Conservation (phyloP, 1,140 invertebrate species). For the Brachystomella parvula region DNA sequence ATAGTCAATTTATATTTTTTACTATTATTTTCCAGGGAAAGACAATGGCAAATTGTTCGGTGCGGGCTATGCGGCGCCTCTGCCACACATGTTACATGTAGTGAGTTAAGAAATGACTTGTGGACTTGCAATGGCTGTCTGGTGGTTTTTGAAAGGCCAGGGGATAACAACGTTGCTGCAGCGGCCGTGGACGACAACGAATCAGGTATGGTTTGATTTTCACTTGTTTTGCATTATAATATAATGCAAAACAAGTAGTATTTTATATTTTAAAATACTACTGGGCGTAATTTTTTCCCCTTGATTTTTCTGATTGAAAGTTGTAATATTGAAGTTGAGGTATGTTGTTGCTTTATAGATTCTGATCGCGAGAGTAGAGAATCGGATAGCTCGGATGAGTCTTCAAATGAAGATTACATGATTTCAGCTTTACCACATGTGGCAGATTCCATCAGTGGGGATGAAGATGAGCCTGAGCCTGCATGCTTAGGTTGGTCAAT, state of each 20-base stretch:
- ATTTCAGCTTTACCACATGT: neutral
- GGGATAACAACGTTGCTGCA: no score
- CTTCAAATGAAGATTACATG: neutral
- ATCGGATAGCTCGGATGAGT: neutral
- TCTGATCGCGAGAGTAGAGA: neutral
- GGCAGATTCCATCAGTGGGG: neutral
- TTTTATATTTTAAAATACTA: neutral
- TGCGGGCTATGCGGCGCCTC: conserved; percentile 52
- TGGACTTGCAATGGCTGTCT: conserved; percentile 21
- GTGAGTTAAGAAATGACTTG: conserved; percentile 27
- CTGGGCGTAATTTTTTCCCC: neutral
- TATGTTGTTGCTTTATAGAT: neutral
- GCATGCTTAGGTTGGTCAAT: no score
- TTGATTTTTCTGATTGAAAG: no score
- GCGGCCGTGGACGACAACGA: no score
- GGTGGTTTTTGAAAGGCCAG: conserved; percentile 5
- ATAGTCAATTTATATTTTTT: conserved; percentile 10
- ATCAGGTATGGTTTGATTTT: neutral
- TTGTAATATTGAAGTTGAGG: no score
- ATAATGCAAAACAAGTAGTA: neutral
- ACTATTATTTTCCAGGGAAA: conserved; percentile 20
- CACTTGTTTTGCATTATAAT: neutral
- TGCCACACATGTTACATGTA: conserved; percentile 50
- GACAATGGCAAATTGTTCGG: conserved; percentile 49
- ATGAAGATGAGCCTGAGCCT: neutral